Evolutionary conservation across 2,888 invertebrate genomes (phyloP), one percentile per base, ranked within the genome.

Genomic region (Aproaerema taeniolella): DNA sequence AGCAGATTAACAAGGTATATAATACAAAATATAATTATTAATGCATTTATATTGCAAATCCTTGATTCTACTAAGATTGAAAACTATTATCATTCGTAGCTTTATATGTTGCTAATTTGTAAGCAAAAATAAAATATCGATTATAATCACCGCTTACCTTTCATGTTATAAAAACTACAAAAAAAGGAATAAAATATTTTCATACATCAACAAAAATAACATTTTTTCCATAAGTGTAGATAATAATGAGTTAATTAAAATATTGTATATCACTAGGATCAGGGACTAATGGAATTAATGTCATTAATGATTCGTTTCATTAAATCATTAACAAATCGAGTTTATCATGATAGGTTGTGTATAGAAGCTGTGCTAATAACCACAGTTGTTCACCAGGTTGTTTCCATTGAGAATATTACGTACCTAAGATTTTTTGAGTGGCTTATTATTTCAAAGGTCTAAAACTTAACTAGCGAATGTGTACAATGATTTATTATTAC

Each of bases 31-130:
- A 54, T 56, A 58, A 62, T 55, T 53, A 74, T 58, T 68, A 67
- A 70, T 77, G 81, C 80, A 82, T 82, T 82, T 82, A 82, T 71
- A 70, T 66, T 65, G 69, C 75, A 68, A 71, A 63, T 68, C 54
- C 57, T 63, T 58, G 60, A 58, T 68, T 68, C 57, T 52, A 60
- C 50, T 53, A 53, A 50, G 47, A 50, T 47, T 43, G 44, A 45
- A 43, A 45, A 41, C 14, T 44, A 40, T 46, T 46, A 46, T 40
- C 39, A 47, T 44, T 44, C 40, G 39, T 48, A 48, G 49, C 50
- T 42, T 47, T 20, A n/a, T n/a, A n/a, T n/a, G n/a, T n/a, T n/a
- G n/a, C n/a, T n/a, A n/a, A n/a, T n/a, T n/a, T n/a, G n/a, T n/a
- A n/a, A n/a, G n/a, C n/a, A n/a, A 45, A 49, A 41, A 34, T 53